phyloP scores from a whole-genome alignment of 2,797 vertebrate species.

The Hippocampus kuda region DNA sequence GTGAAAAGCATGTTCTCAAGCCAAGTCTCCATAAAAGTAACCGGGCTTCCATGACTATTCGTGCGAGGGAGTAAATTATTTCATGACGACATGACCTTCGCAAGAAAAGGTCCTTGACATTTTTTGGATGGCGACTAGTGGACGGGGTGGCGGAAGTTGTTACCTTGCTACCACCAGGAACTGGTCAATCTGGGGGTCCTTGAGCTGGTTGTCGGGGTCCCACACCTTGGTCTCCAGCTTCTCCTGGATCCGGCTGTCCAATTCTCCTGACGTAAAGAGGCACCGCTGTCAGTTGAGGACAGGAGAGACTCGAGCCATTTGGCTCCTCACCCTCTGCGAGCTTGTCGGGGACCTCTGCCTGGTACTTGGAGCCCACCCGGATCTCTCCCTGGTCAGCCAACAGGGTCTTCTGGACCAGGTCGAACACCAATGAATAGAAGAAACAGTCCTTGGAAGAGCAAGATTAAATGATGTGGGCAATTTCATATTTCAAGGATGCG shows the following conservation, averaged over 20 bases:
- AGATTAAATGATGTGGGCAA: neutral
- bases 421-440: conserved; percentile 92
- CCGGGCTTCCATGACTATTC: neutral
- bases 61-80: neutral
- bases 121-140: neutral
- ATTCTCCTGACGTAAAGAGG: conserved; percentile 62
- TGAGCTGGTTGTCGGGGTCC: conserved; percentile 89
- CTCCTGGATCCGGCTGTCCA: conserved; percentile 79
- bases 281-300: neutral
- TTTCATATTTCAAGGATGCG: too few species aligned
- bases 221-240: conserved; percentile 93
- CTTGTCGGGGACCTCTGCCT: conserved; percentile 89
- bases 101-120: too few species aligned
- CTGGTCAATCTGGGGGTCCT: conserved; percentile 91
- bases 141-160: conserved; percentile 21
- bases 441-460: conserved; percentile 76
- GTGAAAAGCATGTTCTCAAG: conserved; percentile 14
- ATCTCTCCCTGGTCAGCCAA: conserved; percentile 92
- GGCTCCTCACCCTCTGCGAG: conserved; percentile 72
- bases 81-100: too few species aligned
- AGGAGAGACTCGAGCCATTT: neutral
- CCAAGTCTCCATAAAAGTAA: too few species aligned
- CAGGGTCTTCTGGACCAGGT: conserved; percentile 89
- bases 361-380: conserved; percentile 88
- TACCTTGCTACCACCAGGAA: conserved; percentile 93